These are phyloP conservation scores for Craterocephalus amniculus DNA, from an alignment of 2,797 vertebrate species.

Conservation along the genomic window DNA sequence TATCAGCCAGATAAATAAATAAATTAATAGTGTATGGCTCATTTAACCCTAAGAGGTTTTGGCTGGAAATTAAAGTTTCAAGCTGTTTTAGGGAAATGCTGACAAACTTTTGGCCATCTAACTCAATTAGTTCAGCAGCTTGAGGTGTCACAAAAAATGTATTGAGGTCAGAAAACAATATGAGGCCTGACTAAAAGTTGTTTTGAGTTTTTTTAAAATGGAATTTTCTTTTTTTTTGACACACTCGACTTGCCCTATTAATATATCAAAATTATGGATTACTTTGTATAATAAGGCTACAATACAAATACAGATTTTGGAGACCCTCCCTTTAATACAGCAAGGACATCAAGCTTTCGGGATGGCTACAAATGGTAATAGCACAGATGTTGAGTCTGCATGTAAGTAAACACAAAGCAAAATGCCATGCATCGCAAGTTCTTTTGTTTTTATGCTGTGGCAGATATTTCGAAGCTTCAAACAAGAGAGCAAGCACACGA, in stretches of 20 bases:
- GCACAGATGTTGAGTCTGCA: constrained; percentile 45
- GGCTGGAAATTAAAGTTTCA: background rate
- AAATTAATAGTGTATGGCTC: background rate
- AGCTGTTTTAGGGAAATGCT: background rate
- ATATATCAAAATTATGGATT: background rate
- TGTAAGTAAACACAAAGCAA: constrained; percentile 64
- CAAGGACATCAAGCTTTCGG: constrained; percentile 31
- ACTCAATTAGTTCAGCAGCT: background rate
- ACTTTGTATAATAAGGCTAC: background rate
- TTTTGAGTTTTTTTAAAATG: constrained; percentile 21
- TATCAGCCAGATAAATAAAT: background rate
- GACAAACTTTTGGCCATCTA: background rate
- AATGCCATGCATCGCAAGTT: constrained; percentile 76
- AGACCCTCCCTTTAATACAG: constrained; percentile 72
- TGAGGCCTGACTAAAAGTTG: constrained; percentile 1
- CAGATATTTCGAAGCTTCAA: constrained; percentile 51
- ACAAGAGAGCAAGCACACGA: constrained; percentile 52
- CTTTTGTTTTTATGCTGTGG: constrained; percentile 33
- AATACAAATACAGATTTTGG: background rate
- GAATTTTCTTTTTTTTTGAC: constrained; percentile 12
- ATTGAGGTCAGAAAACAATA: background rate
- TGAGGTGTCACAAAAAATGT: background rate
- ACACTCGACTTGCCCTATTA: background rate
- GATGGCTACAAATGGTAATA: constrained; percentile 9
- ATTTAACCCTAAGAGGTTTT: background rate